phyloP scores from a whole-genome alignment of 1,140 invertebrate genomes.

The Formica selysi region DNA sequence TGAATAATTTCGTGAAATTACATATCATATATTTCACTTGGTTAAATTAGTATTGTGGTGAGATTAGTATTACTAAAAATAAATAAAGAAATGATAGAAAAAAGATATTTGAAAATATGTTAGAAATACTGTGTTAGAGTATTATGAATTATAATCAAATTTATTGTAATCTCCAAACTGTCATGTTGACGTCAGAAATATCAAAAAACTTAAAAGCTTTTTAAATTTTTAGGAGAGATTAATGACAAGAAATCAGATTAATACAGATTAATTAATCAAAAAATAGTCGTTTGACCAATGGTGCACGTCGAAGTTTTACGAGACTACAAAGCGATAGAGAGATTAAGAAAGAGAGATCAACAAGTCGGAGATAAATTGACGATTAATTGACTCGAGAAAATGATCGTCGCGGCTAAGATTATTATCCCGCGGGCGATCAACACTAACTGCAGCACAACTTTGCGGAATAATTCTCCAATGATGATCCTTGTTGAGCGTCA shows the following conservation, averaged over 20 bases:
- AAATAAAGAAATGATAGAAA: too few relatives aligned
- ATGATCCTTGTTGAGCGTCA: constrained; percentile 41
- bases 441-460: constrained; percentile 23
- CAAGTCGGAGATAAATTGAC: constrained; percentile 41
- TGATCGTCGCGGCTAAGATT: constrained; percentile 22
- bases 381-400: constrained; percentile 38
- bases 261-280: neutral
- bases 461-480: constrained; percentile 44
- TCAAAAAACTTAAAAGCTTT: neutral
- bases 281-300: neutral
- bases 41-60: neutral
- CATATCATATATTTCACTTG: neutral
- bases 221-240: neutral
- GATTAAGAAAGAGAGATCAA: constrained; percentile 42
- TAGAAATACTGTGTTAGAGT: neutral
- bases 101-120: neutral
- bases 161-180: neutral
- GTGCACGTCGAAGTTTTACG: neutral
- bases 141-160: neutral
- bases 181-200: neutral
- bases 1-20: constrained; percentile 1
- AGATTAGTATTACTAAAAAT: neutral
- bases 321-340: constrained; percentile 5
- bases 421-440: constrained; percentile 31
- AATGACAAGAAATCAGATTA: constrained; percentile 1